These are phyloP conservation scores for Ornithorhynchus anatinus DNA, from an alignment of 2,113 vertebrate species.

Conservation along the genomic window DNA sequence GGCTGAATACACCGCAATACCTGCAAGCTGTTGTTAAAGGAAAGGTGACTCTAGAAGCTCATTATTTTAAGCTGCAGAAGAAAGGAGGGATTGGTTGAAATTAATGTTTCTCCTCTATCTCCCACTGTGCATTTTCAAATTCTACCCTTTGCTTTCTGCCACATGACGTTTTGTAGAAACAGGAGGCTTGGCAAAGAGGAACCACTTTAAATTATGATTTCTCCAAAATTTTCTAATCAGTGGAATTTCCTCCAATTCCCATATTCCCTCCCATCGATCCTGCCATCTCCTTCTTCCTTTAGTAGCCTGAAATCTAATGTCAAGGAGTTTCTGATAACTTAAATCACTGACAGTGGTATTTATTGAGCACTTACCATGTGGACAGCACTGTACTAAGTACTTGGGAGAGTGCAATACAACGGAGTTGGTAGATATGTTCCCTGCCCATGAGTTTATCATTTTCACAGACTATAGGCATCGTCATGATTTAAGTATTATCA, in stretches of 20 bases:
- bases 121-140: not conserved
- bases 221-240: not conserved
- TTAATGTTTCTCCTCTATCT: not conserved
- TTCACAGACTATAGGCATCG: slow-evolving; percentile 54
- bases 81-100: not conserved
- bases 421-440: too few species aligned
- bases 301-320: slow-evolving; percentile 33
- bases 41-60: not conserved
- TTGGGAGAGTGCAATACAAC: too few species aligned
- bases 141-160: not conserved
- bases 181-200: not conserved
- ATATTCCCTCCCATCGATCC: not conserved
- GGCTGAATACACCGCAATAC: slow-evolving; percentile 45
- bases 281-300: not conserved
- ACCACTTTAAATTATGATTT: not conserved
- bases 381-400: too few species aligned
- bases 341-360: too few species aligned
- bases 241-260: slow-evolving; percentile 34
- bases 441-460: slow-evolving; percentile 68
- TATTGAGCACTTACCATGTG: too few species aligned
- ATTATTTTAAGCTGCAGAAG: not conserved
- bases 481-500: slow-evolving; percentile 56
- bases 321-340: slow-evolving; percentile 26
- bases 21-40: slow-evolving; percentile 24
- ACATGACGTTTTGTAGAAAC: not conserved